Evolutionary conservation across 1,140 invertebrate species (phyloP), one percentile per base, ranked within the genome.

Genomic region (Oedothorax gibbosus): DNA sequence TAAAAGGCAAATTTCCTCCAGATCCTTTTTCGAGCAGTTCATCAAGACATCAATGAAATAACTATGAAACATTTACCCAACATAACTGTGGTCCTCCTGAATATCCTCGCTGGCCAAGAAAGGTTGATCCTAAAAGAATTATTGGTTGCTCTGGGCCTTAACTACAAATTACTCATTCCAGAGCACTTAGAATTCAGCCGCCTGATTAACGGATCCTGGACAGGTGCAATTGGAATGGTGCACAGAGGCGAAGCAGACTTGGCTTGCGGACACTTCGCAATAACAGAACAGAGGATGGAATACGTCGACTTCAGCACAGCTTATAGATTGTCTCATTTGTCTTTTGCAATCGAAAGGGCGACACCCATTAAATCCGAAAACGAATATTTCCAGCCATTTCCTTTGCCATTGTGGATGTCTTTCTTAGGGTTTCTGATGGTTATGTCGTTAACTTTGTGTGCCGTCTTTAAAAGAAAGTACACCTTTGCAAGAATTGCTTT

Each of bases 221-320:
- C 68, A 21, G 80, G 80, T 10, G 14, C 18, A 9, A 51, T 82
- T 20, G 80, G 69, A 3, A 82, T 82, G 80, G 60, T 82, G 7
- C n/a, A 62, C 14, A 15, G 69, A 54, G 51, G 20, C 20, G 60
- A 82, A 54, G 80, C 80, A 14, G 80, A 82, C 49, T 4, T 82
- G 7, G 80, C 68, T 53, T 20, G 72, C 3, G 56, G 68, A 0
- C 62, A 73, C 14, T 50, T 82, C 10, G 56, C 56, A 0, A 82
- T 82, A 15, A 73, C 69, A 15, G 68, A 73, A 53, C 14, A 51
- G 1, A 73, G 69, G 50, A 21, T 51, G 0, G 20, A 6, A 21
- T 15, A 21, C 2, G 35, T 73, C 15, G 69, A 73, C 15, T 82
- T 51, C 69, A 73, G 68, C 35, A 73, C 72, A 20, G 56, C 68